phyloP scores from a whole-genome alignment of 92 coral and sea anemone species.

The Heliopora coerulea region DNA sequence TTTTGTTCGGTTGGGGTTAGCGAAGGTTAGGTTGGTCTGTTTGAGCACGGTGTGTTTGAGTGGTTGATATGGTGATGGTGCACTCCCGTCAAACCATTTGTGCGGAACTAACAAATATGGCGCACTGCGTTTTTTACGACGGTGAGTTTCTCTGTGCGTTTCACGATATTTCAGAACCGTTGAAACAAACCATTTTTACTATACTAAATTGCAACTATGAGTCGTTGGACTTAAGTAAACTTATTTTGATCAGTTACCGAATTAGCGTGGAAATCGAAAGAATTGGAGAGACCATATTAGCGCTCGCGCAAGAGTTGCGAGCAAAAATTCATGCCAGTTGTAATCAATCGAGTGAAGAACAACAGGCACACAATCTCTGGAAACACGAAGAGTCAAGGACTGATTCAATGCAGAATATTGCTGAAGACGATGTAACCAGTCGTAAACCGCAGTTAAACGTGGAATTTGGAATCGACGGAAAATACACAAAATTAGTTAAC shows the following conservation, averaged over 20 bases:
- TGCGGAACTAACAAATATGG: neutral
- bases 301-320: constrained; percentile 16
- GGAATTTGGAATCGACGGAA: neutral
- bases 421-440: neutral
- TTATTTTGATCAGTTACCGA: neutral
- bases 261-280: constrained; percentile 17
- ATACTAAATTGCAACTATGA: constrained; percentile 13
- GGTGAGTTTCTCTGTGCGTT: constrained; percentile 7
- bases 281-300: constrained; percentile 2
- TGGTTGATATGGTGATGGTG: too few relatives aligned
- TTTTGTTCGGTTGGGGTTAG: too few relatives aligned
- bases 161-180: constrained; percentile 12
- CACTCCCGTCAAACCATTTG: too few relatives aligned
- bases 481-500: neutral
- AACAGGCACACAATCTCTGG: neutral
- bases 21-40: too few relatives aligned
- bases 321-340: neutral
- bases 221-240: constrained; percentile 24
- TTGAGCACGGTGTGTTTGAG: too few relatives aligned
- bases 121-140: constrained; percentile 13
- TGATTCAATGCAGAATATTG: too few relatives aligned
- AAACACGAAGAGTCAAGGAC: neutral
- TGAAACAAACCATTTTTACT: constrained; percentile 1
- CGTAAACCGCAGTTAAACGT: neutral
- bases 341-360: neutral